Percentiles rank a stretch among this genome's conserved stretches.
phyloP scores from a whole-genome alignment of 2,113 vertebrate genomes.

The Nothoprocta pentlandii region DNA sequence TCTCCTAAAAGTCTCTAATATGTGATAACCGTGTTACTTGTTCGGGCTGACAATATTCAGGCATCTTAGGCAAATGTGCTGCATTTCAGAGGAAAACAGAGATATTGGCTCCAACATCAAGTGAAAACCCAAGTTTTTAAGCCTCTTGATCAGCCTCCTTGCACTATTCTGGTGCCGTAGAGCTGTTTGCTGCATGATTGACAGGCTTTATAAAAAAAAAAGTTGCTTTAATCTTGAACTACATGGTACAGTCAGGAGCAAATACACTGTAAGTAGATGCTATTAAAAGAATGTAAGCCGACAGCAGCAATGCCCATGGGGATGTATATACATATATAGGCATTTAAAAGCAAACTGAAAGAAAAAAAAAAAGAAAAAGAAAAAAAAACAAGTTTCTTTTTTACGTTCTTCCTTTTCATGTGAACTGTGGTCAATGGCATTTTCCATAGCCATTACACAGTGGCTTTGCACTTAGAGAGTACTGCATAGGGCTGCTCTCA shows the following conservation, averaged over 20 bases:
- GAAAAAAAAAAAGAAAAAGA: neutral
- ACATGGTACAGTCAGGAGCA: neutral
- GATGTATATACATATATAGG: rapidly evolving
- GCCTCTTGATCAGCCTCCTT: neutral
- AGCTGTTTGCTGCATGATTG: neutral
- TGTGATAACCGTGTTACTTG: neutral
- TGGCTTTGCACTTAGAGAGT: neutral
- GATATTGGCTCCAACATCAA: neutral
- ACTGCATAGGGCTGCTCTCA: neutral
- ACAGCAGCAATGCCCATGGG: rapidly evolving
- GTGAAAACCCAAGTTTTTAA: neutral
- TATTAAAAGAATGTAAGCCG: neutral
- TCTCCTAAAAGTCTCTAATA: neutral
- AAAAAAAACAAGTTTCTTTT: neutral
- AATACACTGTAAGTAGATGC: neutral
- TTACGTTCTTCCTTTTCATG: neutral
- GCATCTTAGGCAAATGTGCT: neutral
- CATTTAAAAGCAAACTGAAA: neutral
- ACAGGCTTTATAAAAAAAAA: neutral
- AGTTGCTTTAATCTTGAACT: neutral
- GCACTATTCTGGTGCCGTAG: rapidly evolving
- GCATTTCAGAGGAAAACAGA: neutral
- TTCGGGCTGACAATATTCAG: neutral
- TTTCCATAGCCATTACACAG: neutral
- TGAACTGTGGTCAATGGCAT: neutral